Evolutionary conservation across 2,113 vertebrate genomes (phyloP).

Genomic region (Seriola aureovittata): DNA sequence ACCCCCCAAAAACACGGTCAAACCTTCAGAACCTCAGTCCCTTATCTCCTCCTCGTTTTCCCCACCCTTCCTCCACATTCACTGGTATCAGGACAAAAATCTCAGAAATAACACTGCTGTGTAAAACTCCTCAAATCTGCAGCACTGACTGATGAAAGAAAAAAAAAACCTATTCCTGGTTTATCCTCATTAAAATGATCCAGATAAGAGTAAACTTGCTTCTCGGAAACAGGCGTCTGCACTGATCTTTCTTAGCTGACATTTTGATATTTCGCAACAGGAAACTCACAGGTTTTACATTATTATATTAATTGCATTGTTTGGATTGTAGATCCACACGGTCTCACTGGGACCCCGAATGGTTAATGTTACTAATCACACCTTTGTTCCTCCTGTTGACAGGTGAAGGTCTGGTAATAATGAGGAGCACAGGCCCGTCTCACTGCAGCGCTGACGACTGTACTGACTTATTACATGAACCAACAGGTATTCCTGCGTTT

Average conservation of each 20-base stretch:
- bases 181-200: not conserved
- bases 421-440: not conserved
- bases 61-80: constrained; percentile 65
- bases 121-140: not conserved
- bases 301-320: not conserved
- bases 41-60: constrained; percentile 62
- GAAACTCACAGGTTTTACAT: not conserved
- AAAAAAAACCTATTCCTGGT: not conserved
- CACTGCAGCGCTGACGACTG: not conserved
- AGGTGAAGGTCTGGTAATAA: not conserved
- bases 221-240: not conserved
- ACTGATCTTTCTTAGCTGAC: not conserved
- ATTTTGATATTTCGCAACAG: not conserved
- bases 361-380: not conserved
- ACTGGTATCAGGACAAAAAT: constrained; percentile 57
- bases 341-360: not conserved
- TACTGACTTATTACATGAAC: too few species aligned
- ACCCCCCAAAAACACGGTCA: constrained; percentile 5
- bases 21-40: constrained; percentile 11
- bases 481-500: not conserved
- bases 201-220: not conserved
- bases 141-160: not conserved
- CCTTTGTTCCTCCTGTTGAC: not conserved
- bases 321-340: not conserved
- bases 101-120: constrained; percentile 49